phyloP scores from a whole-genome alignment of 2,888 invertebrate species.

The Nemotelus nigrinus region DNA sequence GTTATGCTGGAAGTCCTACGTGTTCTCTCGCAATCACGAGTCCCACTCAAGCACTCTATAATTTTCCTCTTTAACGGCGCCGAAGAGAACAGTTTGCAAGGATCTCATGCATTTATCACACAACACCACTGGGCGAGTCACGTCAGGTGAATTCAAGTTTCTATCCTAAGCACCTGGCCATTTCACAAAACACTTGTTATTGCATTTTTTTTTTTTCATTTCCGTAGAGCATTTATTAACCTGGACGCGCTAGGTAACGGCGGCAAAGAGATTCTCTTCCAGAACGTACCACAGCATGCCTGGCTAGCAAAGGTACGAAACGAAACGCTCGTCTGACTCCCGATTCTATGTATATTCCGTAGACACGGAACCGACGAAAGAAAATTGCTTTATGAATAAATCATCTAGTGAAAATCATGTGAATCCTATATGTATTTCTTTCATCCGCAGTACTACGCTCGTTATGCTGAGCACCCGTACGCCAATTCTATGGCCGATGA shows the following conservation, averaged over 20 bases:
- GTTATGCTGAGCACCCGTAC: constrained; percentile 69
- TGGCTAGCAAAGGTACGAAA: constrained; percentile 70
- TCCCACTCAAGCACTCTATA: constrained; percentile 67
- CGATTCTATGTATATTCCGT: not conserved
- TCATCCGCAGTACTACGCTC: not conserved
- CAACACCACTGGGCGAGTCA: constrained; percentile 84
- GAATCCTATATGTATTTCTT: not conserved
- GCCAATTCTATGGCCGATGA: constrained; percentile 72
- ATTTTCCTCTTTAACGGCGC: constrained; percentile 76
- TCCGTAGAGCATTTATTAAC: constrained; percentile 81
- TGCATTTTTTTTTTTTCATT: constrained; percentile 53
- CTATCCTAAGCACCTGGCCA: not conserved
- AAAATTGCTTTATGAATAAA: constrained; percentile 20
- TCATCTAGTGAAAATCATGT: not conserved
- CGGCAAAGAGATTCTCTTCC: constrained; percentile 90
- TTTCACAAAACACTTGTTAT: not conserved
- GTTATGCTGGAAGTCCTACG: constrained; percentile 72
- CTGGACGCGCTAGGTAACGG: constrained; percentile 93
- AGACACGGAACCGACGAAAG: not conserved
- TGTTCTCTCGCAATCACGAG: constrained; percentile 60
- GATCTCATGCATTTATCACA: constrained; percentile 75
- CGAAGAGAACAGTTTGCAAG: constrained; percentile 75
- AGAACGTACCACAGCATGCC: constrained; percentile 80
- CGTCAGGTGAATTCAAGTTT: constrained; percentile 63
- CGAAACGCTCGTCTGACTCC: no score